Base-by-base conservation (phyloP, 2,113 vertebrate species). In the Hydrolagus affinis region DNA sequence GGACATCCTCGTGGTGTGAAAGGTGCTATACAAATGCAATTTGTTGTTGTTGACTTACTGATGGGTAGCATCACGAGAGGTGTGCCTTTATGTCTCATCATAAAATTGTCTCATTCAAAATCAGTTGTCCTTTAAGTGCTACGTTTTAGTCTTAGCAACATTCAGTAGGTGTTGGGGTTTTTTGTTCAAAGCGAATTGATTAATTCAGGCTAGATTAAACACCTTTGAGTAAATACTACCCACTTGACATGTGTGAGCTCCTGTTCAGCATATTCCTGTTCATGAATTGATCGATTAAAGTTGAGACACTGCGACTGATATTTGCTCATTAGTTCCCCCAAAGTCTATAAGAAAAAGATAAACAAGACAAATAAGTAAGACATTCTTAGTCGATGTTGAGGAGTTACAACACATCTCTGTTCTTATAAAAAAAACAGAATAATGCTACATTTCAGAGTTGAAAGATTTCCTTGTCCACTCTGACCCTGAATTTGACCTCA, bases 311-410 rank as follows among this genome's bases (percentile, higher is more conserved):
- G 93, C 85, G 85, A 77, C 86, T 92, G 92, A 88, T 91, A 92
- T 75, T 87, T 90, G 86, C 91, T 93, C 71, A 91, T 90, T 59
- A 95, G 87, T 86, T 92, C 90, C 88, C 94, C 91, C 86, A 95
- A 70, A 0, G 78, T 91, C 94, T 95, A 66, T 60, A 14, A 87
- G 70, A 75, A 85, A 78, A 83, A 4, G 9, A 4, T 44, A 1
- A 75, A 4, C 10, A 75, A 56, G 32, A 44, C 44, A 44, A 44
- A 44, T 1, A 6, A 44, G 6, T 44, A 44, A 44, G 44, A 44
- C 44, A 44, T 44, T 44, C 44, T 3, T 44, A 44, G 6, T 44
- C 44, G 6, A 44, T 44, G 6, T 44, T 44, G 44, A 44, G 44
- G 44, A 44, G 44, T 44, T 44, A 44, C 44, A 44, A 44, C 44